Base-by-base conservation (phyloP, 2,113 vertebrate genomes). In the Sceloporus tristichus region DNA sequence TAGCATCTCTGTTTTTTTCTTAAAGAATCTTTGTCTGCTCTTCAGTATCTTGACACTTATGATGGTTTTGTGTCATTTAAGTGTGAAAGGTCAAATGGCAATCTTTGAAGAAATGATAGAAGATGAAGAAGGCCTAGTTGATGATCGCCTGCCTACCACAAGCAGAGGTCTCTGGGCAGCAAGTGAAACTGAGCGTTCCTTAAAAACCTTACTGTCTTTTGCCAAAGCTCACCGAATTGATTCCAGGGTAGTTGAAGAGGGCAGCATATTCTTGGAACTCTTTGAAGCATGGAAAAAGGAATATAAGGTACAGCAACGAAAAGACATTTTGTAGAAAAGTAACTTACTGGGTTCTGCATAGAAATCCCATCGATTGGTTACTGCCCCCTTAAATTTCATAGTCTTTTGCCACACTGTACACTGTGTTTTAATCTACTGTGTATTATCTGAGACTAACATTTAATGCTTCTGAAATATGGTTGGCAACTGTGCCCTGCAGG, bases 41-140 rank as follows among this genome's bases (percentile, higher is more conserved):
- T 73, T 89, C 68, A 13, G 79, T 84, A 76, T 54, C 13, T 29
- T 93, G 29, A 66, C 88, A 42, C 40, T 7, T 89, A 8, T 29
- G 34, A 5, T 89, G n/a, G 68, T 91, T 77, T 87, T 9, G 1
- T 90, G 42, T 82, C 53, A 90, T 92, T 93, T n/a, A 93, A 99
- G 99, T 77, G 98, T 99, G 84, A 99, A 98, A 94, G 98, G 98
- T 71, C 99, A 99, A 93, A 99, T 97, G 62, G 99, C 98, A 89
- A 98, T 99, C 94, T 99, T 99, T 88, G 99, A 99, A 89, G 99
- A 99, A 94, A 99, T 99, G 98, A 99, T 99, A 84, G 99, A 99
- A 94, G 99, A 99, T 65, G 98, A 99, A 86, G 99, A 99, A 76
- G 98, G 98, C 3, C 95, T 99, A 9, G 97, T 99, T 18, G 99